These are phyloP conservation scores for Aplodontia rufa DNA, from an alignment of 2,113 vertebrate genomes.

Conservation along the genomic window DNA sequence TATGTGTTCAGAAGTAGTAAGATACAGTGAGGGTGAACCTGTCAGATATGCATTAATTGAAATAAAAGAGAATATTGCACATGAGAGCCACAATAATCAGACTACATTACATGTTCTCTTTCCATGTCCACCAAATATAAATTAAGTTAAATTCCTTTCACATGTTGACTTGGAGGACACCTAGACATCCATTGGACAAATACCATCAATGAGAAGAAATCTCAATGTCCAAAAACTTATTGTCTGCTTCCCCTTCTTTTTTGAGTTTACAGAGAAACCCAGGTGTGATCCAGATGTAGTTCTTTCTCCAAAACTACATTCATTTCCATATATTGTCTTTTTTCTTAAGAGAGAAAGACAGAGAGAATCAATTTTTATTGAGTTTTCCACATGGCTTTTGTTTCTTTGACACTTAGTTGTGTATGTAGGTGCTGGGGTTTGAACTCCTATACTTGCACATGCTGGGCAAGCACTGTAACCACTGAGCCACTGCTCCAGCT, in stretches of 20 bases:
- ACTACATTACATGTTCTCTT: not conserved
- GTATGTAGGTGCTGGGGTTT: too few relatives aligned
- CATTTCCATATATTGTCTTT: not conserved
- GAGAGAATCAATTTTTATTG: too few relatives aligned
- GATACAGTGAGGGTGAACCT: not conserved
- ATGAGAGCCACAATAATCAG: not conserved
- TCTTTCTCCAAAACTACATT: not conserved
- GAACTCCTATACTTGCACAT: too few relatives aligned
- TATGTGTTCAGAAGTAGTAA: not conserved
- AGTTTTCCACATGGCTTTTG: too few relatives aligned
- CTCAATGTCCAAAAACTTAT: not conserved
- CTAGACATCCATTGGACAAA: not conserved
- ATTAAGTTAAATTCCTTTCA: not conserved
- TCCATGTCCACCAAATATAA: not conserved
- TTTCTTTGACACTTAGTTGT: too few relatives aligned
- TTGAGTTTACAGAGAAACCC: not conserved
- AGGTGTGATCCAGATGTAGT: not conserved
- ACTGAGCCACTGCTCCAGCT: too few relatives aligned
- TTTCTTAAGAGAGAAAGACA: too few relatives aligned
- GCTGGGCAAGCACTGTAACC: too few relatives aligned
- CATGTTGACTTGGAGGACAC: not conserved
- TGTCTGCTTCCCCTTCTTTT: not conserved
- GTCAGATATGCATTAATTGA: not conserved
- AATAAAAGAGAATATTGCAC: not conserved
- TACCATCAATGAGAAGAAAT: not conserved